Conservation (phyloP, 2,797 vertebrate species). For the Sebastes trivittatus region DNA sequence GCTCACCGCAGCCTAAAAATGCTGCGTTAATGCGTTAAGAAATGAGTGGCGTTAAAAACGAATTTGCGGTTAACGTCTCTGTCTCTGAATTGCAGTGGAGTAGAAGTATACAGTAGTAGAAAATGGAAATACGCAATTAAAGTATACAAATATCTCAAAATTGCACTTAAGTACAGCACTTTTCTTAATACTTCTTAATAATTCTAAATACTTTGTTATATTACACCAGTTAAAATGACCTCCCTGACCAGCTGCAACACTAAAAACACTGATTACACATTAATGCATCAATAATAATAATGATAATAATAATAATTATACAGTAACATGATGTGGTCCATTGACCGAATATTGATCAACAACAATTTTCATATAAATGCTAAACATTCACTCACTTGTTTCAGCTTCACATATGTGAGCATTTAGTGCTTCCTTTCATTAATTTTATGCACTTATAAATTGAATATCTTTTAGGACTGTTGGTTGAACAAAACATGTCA, state of each 20-base stretch:
- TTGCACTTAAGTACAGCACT: background rate
- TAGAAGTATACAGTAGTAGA: background rate
- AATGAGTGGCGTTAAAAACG: background rate
- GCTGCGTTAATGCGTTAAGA: no score
- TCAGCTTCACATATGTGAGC: background rate
- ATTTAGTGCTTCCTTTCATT: background rate
- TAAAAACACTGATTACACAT: background rate
- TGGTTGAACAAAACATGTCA: background rate
- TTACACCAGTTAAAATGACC: background rate
- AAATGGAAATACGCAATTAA: background rate
- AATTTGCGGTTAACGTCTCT: no score
- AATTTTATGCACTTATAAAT: background rate
- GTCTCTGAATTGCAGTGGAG: no score
- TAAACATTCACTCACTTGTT: background rate
- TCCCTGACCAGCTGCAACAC: background rate
- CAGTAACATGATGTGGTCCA: background rate
- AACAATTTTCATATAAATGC: background rate
- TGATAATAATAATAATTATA: background rate
- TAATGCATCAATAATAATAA: background rate
- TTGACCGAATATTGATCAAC: background rate
- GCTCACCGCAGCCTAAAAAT: no score
- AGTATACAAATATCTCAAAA: background rate
- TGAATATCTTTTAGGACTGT: background rate
- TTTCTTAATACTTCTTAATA: background rate
- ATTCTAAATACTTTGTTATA: background rate